Base-by-base conservation (phyloP, 2,113 vertebrate genomes). In the Scortum barcoo region DNA sequence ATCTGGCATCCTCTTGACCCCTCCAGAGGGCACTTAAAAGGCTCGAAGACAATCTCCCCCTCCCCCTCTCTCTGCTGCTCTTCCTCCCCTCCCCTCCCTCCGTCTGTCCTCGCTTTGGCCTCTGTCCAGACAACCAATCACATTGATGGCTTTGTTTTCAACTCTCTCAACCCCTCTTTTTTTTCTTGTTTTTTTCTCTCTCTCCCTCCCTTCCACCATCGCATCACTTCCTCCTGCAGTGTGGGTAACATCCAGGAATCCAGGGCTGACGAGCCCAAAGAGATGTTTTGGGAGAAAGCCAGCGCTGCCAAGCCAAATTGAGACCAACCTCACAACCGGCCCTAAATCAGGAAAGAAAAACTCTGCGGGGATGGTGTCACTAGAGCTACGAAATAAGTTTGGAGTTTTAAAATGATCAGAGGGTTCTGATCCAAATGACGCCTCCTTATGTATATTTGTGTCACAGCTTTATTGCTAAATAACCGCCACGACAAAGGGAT, bases 51-150 rank as follows among this genome's bases (percentile, higher is more conserved):
- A 81, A 81, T 68, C 75, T 33, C 40, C 72, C 68, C 81, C 75
- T 66, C 71, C 82, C 72, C 71, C 82, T 69, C 6, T 26, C 71
- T 80, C 38, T 78, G n/a, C 50, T 63, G 74, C 57, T 80, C 76
- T 57, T 82, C 83, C 20, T 42, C 38, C 76, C 60, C 56, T 51
- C 62, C n/a, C 75, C 79, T 86, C 84, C 76, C 51, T 78, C 89
- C 85, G 84, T 84, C 92, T 87, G 82, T 89, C 90, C 78, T 85
- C 73, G 0, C 80, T 84, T 91, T 95, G 94, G 94, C 91, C 86
- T 79, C 77, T 33, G 79, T 93, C 94, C 95, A 95, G 90, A 93
- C 87, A 91, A 79, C 92, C 93, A 94, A 94, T 95, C 90, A 92
- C 80, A 75, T 78, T 93, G 95, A 94, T 89, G 85, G 91, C 87